Base-by-base conservation (phyloP, 2,113 vertebrate genomes). In the Pseudorectes ferrugineus region DNA sequence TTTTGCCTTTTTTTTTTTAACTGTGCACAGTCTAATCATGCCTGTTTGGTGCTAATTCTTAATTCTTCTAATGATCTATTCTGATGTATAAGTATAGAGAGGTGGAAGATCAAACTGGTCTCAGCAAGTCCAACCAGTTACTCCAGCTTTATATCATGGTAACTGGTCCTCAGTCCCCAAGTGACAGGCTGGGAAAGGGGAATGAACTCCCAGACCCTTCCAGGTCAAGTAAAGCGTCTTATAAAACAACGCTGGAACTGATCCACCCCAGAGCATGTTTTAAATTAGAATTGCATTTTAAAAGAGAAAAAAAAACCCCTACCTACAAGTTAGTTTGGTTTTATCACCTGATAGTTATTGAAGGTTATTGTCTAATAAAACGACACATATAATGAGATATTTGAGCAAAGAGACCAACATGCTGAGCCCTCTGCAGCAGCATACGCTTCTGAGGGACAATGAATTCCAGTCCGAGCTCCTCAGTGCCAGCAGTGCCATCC, bases 381-480 rank as follows among this genome's bases (percentile, higher is more conserved):
- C 7, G 20, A 52, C 28, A 65, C 5, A 21, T 1, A 22, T 4
- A 45, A 68, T 8, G 49, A 85, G 74, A 22, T 55, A 63, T 55
- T 81, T 72, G 83, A 84, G 61, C 42, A 51, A 61, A 49, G 40
- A 68, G 65, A 38, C 12, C 36, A 25, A 23, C 8, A 29, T 1
- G 29, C 33, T 40, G 35, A 75, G 26, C 31, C 21, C 35, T 72
- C 25, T 12, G 42, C 71, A 82, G 77, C 57, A 88, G 48, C 16
- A 19, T 14, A 35, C 0, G 0, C 40, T 49, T 61, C n/a, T 25
- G 49, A 55, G 38, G 67, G 85, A 35, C 40, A 35, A 1, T 2
- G 45, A 67, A 43, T 9, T 14, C 7, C 46, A 61, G 62, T 3
- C 18, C 48, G 73, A 85, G 62, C 77, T 61, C 15, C 77, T 10